These are phyloP conservation scores for Bombus polaris DNA, from an alignment of 1,140 invertebrate species.

Conservation along the genomic window DNA sequence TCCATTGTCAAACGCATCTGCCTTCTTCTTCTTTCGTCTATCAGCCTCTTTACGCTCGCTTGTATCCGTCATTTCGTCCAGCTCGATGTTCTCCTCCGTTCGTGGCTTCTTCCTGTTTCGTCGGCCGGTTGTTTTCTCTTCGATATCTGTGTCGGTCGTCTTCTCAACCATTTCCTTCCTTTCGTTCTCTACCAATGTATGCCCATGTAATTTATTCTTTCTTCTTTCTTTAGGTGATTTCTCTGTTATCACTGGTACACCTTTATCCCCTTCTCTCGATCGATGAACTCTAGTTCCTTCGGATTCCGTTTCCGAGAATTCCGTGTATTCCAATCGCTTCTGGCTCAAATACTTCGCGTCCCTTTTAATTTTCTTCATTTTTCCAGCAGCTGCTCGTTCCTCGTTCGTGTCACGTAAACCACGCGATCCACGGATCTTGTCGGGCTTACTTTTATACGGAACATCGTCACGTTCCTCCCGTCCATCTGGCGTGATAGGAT, in stretches of 20 bases:
- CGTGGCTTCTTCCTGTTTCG: background rate
- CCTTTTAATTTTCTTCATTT: slow-evolving; percentile 48
- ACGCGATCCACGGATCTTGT: slow-evolving; percentile 18
- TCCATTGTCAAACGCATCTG: slow-evolving; percentile 24
- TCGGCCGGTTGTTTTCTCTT: background rate
- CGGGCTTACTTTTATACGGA: slow-evolving; percentile 22
- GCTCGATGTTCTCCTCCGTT: background rate
- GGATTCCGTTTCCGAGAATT: background rate
- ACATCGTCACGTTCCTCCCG: slow-evolving; percentile 54
- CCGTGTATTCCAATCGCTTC: slow-evolving; percentile 3
- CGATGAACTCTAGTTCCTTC: background rate
- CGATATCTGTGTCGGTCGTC: slow-evolving; percentile 1
- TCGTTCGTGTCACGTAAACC: slow-evolving; percentile 48
- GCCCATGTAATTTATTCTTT: background rate
- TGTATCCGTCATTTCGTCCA: slow-evolving; percentile 1
- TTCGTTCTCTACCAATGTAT: background rate
- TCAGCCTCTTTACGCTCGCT: slow-evolving; percentile 19
- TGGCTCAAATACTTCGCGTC: background rate
- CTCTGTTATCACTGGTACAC: background rate
- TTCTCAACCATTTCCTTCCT: background rate
- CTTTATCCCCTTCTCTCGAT: background rate
- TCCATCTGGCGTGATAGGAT: slow-evolving; percentile 33
- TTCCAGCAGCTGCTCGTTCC: slow-evolving; percentile 35
- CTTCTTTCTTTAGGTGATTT: background rate
- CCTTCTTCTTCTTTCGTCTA: slow-evolving; percentile 16